Evolutionary conservation across 2,888 invertebrate species (phyloP), one percentile per base, ranked within the genome.

Genomic region (Keiferia lycopersicella): DNA sequence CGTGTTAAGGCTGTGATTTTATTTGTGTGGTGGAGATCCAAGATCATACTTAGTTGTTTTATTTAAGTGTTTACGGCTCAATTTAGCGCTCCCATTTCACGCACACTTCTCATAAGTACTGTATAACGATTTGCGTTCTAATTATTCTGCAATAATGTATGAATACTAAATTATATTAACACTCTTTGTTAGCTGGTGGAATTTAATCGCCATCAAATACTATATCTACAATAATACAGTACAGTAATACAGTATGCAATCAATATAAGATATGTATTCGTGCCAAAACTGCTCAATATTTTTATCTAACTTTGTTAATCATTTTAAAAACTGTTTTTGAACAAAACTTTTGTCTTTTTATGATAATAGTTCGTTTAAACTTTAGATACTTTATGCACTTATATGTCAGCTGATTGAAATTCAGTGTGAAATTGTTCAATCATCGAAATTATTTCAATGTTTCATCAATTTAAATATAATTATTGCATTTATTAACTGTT

Each of bases 1-100:
- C 82, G 73, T 84, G 77, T 85, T 74, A 86, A 81, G 90, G 91
- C 91, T 91, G 91, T 91, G 91, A 91, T 82, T 88, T 86, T 79
- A 77, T 88, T 89, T 87, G 77, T 81, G 78, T 79, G 76, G 78
- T 81, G 51, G 76, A 77, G 83, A 85, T 83, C 84, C 76, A 79
- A 81, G 84, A 86, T 86, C 81, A 78, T 86, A 86, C 81, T 78
- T 72, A 70, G 74, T 79, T 77, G 64, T 75, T 80, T 76, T 72
- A 65, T 73, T 79, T 72, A 68, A 63, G 71, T 72, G 66, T 72
- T 74, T 74, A 72, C 62, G 70, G 75, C 72, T 77, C 73, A 76
- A 72, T 1, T 12, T 62, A 20, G 26, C 41, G 20, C 59, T 39
- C 34, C 51, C 51, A 20, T 51, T 39, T 30, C 22, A 62, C 57